phyloP scores from a whole-genome alignment of 2,113 vertebrate genomes.

The Aplodontia rufa region DNA sequence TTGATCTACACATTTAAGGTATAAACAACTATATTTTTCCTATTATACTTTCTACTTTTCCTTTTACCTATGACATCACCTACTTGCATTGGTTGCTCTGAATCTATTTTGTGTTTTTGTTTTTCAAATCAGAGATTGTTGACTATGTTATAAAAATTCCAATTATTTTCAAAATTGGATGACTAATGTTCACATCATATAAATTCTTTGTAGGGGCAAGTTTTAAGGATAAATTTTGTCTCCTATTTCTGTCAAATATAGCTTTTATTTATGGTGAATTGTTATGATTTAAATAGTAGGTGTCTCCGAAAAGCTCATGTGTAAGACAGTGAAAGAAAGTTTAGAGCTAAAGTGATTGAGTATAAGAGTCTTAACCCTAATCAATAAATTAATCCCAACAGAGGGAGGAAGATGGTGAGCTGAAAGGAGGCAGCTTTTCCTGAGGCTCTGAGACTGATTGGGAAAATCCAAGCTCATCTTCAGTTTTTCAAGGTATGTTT shows the following conservation, averaged over 20 bases:
- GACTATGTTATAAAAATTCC: not conserved
- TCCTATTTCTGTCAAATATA: conserved; percentile 26
- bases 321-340: too few species aligned
- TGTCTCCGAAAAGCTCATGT: too few species aligned
- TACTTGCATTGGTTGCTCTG: not conserved
- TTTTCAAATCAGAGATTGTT: not conserved
- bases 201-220: not conserved
- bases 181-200: not conserved
- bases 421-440: too few species aligned
- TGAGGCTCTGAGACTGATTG: too few species aligned
- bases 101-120: conserved; percentile 14
- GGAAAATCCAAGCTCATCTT: too few species aligned
- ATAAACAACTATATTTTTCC: not conserved
- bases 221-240: not conserved
- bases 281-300: too few species aligned
- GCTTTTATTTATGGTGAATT: not conserved
- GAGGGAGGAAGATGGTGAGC: too few species aligned
- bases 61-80: not conserved
- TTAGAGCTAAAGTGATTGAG: too few species aligned
- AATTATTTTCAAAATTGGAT: conserved; percentile 26
- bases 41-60: not conserved
- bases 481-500: too few species aligned
- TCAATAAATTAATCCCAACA: too few species aligned
- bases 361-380: too few species aligned
- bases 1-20: not conserved